Evolutionary conservation across 2,113 vertebrate genomes (phyloP).

Genomic region (Urocitellus parryii): DNA sequence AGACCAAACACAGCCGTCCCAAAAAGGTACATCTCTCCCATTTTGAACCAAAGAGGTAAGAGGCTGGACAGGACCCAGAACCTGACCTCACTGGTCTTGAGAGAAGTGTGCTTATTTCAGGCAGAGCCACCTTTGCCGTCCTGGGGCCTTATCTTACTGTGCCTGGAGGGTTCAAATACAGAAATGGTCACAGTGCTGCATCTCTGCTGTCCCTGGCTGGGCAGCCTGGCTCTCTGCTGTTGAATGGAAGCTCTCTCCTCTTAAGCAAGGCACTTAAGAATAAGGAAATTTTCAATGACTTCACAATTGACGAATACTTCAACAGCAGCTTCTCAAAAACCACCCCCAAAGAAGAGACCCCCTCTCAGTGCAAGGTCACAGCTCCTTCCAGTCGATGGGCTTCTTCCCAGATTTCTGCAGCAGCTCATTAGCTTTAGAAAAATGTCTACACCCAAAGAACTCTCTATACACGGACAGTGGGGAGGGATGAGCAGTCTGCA

Average conservation of each 20-base stretch:
- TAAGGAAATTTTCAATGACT: background rate
- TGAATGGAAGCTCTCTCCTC: fast-evolving
- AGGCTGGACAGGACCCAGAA: background rate
- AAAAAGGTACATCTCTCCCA: background rate
- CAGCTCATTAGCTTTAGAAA: conserved; percentile 95
- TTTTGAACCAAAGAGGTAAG: fast-evolving
- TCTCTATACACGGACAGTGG: conserved; percentile 94
- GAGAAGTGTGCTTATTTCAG: background rate
- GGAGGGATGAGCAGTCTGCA: conserved; percentile 95
- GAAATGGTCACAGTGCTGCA: background rate
- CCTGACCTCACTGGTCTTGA: background rate
- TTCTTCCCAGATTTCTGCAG: conserved; percentile 92
- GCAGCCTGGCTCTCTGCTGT: background rate
- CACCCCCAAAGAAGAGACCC: fast-evolving
- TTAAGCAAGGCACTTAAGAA: background rate
- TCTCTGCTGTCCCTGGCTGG: background rate
- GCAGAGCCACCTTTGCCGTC: background rate
- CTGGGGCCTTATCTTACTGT: background rate
- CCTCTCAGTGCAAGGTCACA: conserved; percentile 79
- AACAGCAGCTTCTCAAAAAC: background rate
- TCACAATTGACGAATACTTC: background rate
- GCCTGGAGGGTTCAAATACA: background rate
- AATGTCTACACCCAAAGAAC: conserved; percentile 95
- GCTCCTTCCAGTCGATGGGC: conserved; percentile 93
- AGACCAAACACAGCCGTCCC: background rate